Base-by-base conservation (phyloP, 2,797 vertebrate genomes). In the Silurus lanzhouensis region DNA sequence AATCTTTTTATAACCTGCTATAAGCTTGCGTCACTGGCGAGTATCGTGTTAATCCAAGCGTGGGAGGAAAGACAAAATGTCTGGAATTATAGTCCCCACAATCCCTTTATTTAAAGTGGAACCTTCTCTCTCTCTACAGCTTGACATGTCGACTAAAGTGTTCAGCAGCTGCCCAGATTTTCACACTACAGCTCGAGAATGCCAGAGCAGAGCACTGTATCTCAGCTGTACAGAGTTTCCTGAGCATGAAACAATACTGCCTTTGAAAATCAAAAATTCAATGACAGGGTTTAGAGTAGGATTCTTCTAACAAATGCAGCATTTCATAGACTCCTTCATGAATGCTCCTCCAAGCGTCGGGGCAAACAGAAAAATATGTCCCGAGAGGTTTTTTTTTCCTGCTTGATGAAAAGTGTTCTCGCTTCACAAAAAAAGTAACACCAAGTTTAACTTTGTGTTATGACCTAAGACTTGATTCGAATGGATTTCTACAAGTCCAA, bases 181-280 rank as follows among this genome's bases (percentile, higher is more conserved):
- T 92, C 91, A 90, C 89, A 89, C 84, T 88, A 66, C 9, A 90
- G 90, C 90, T 83, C 83, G 89, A 91, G 90, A 93, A 92, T 93
- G 92, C 91, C 91, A 89, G 89, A 90, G 89, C 87, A 84, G 89
- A 91, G 89, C 25, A 71, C 82, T 83, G 83, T 93, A 91, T 92
- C 92, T 93, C 88, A 79, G 90, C 91, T 90, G 87, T 89, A 84
- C 90, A 91, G 90, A 89, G 91, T 91, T 91, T 93, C 90, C 92
- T 94, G 94, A 94, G 92, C 94, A 93, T 93, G 90, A 91, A 91
- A 95, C 94, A 95, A 95, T 94, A 90, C 92, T 85, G 92, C 91
- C 93, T 94, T 93, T 93, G 84, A 94, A 93, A 90, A 90, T 85
- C 92, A 82, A 91, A 93, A 93, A 90, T 61, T 55, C 84, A 63